A percentile compares a stretch with the other conserved stretches of the same genome.
Evolutionary conservation across 2,888 invertebrate species (phyloP).

Genomic region (Priocnemis perturbator): DNA sequence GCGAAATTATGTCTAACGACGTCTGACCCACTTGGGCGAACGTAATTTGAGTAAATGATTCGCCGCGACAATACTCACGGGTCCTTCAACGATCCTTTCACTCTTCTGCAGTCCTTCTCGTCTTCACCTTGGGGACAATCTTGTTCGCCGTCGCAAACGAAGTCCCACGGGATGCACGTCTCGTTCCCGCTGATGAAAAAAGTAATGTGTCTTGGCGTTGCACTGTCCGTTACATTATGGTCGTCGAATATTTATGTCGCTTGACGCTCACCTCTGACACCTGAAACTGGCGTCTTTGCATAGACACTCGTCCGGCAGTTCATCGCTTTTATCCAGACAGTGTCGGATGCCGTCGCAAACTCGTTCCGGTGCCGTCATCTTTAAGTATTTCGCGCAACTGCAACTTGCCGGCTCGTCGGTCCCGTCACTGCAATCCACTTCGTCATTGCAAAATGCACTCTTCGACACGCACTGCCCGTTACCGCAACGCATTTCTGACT

Average conservation of each 20-base stretch:
- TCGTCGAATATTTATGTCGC: too few relatives aligned
- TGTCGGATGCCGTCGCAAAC: slow-evolving; percentile 87
- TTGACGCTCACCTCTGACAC: slow-evolving; percentile 76
- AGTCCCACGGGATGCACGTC: slow-evolving; percentile 82
- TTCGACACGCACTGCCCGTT: slow-evolving; percentile 84
- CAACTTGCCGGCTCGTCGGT: slow-evolving; percentile 84
- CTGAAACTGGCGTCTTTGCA: slow-evolving; percentile 78
- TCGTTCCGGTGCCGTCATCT: slow-evolving; percentile 81
- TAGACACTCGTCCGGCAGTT: slow-evolving; percentile 81
- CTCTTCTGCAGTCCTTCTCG: slow-evolving; percentile 80
- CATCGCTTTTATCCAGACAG: slow-evolving; percentile 87
- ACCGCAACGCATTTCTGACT: slow-evolving; percentile 81
- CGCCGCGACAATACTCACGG: slow-evolving; percentile 54
- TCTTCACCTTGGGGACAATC: slow-evolving; percentile 88
- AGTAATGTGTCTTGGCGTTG: background rate
- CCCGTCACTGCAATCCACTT: slow-evolving; percentile 83
- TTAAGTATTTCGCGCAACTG: slow-evolving; percentile 82
- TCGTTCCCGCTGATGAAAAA: slow-evolving; percentile 8
- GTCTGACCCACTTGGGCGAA: too few relatives aligned
- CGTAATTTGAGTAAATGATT: too few relatives aligned
- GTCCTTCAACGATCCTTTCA: slow-evolving; percentile 69
- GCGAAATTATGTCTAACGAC: too few relatives aligned
- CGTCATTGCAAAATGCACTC: slow-evolving; percentile 82
- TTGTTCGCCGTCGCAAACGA: slow-evolving; percentile 84
- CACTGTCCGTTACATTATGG: background rate